Base-by-base conservation (phyloP, 2,113 vertebrate species). In the Ceyx margarethae region DNA sequence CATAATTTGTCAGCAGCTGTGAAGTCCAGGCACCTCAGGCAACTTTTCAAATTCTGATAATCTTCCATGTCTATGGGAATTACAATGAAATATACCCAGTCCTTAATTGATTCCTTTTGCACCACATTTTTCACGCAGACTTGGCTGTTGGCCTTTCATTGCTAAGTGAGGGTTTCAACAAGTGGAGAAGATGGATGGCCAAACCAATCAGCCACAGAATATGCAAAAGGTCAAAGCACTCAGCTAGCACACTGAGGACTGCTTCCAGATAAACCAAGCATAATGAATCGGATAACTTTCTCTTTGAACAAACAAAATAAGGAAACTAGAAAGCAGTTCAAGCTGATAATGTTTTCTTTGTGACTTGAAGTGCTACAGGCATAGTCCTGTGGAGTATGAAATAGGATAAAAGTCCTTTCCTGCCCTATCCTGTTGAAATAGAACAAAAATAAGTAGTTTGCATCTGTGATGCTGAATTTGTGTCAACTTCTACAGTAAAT, bases 141-240 rank as follows among this genome's bases (percentile, higher is more conserved):
- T 96, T 95, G 89, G 94, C 86, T 93, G 75, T 82, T 96, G 86
- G 91, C 94, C 92, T 94, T 94, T 87, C 67, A 93, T 87, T 92
- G 40, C 92, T 91, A 95, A 96, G 91, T 89, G 61, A 64, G 48
- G 13, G 78, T 94, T 96, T 96, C 92, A 96, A 89, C 92, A 91
- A 91, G 87, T 89, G 75, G 76, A 88, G 82, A 87, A 96, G 95
- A 93, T 71, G 48, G 87, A 96, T 96, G 75, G 78, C 72, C 72
- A 87, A 79, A 77, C 84, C 89, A 85, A 82, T 87, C 89, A 89
- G 20, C 57, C 87, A 43, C 81, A 92, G 57, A 93, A 91, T 60
- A 87, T 51, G 67, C 42, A 83, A 94, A 95, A 96, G 94, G 94
- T 94, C 91, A 91, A 89, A 89, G 60, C 94, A 90, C 68, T 90